Base-by-base conservation (phyloP, 2,888 invertebrate species). In the Mechanitis mazaeus region DNA sequence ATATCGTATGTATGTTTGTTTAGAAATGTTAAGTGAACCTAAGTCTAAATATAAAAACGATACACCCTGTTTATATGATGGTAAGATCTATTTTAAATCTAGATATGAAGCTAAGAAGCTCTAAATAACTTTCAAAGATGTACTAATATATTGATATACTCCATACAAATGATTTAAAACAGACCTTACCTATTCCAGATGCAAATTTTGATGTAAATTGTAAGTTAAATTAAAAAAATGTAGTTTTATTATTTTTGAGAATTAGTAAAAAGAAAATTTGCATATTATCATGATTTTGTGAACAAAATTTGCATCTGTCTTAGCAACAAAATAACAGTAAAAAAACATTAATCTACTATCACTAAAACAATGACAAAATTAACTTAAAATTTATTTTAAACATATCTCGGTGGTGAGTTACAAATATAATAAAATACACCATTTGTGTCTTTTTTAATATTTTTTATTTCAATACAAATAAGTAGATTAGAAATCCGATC, bases 401-500 rank as follows among this genome's bases (percentile, higher is more conserved):
- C 50, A 45, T 54, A 33, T 28, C 42, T 66, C 66, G 69, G 71
- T 69, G 69, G 71, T 68, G 69, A 66, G 62, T 68, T 64, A 56
- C 56, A 59, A 53, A 55, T 67, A n/a, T 59, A 67, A 69, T 61
- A 69, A 64, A 64, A 60, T 64, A 61, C 59, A 58, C 47, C 20
- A 54, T 64, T 59, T 61, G 46, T 68, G 56, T 63, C 67, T 66
- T 66, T 63, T 59, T 60, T 35, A 56, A 63, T 56, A 33, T 47
- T 3, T 54, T 55, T 60, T 55, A 55, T 3, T 28, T 53, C n/a
- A 60, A 63, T 58, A 33, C 60, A 35, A 54, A 35, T 60, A 64
- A 58, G 56, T 62, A 64, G 59, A 55, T 33, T 42, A 77, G 9
- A 64, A 81, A 2, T 78, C 79, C 56, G 68, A 71, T 3, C 77